Percentiles rank a stretch among this genome's conserved stretches.
Conservation (phyloP, 2,797 vertebrate genomes). For the Loris lydekkerianus region DNA sequence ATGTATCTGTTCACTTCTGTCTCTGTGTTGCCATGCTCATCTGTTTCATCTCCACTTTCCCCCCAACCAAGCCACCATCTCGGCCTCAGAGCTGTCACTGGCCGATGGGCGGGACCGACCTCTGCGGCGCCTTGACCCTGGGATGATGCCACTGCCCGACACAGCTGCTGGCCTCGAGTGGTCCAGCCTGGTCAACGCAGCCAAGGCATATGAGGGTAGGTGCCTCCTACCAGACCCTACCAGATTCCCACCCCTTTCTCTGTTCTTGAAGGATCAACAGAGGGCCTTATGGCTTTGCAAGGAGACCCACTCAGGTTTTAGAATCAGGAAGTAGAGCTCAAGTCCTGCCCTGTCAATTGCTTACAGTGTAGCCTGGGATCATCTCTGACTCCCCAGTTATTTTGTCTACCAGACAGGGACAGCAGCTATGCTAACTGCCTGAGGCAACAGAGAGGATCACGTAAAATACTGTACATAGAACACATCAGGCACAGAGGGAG, state of each 20-base stretch:
- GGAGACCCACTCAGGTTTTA: neutral
- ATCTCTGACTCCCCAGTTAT: neutral
- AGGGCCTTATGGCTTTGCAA: neutral
- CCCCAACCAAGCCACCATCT: conserved; percentile 90
- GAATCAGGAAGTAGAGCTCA: neutral
- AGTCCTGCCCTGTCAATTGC: neutral
- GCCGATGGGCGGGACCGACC: conserved; percentile 92
- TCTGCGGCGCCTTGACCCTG: conserved; percentile 91
- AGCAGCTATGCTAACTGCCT: neutral
- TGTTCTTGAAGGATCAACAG: neutral
- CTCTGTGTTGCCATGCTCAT: accelerated
- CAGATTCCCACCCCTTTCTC: accelerated
- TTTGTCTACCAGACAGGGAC: neutral
- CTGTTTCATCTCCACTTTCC: neutral
- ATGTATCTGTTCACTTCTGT: neutral
- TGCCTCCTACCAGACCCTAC: accelerated
- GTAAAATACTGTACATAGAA: accelerated
- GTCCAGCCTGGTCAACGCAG: conserved; percentile 95
- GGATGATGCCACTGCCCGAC: conserved; percentile 96
- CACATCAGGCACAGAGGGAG: neutral
- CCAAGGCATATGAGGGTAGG: conserved; percentile 96
- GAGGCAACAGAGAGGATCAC: neutral
- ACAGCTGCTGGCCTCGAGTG: conserved; percentile 94
- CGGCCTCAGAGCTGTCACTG: conserved; percentile 94
- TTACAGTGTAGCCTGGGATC: neutral